phyloP scores from a whole-genome alignment of 2,888 invertebrate genomes.

The Tipula unca region DNA sequence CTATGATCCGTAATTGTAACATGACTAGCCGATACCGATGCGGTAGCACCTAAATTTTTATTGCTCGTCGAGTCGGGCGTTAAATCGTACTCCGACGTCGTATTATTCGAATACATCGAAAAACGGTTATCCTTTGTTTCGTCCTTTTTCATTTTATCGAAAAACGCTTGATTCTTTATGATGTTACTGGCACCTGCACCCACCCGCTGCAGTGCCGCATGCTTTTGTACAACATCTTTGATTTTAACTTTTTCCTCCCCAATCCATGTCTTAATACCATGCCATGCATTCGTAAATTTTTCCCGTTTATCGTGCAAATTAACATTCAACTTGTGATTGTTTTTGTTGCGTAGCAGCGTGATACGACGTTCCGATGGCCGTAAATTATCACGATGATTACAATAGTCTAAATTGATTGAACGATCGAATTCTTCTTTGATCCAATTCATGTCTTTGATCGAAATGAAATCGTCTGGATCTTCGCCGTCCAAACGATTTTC shows the following conservation, averaged over 20 bases:
- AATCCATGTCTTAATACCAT: constrained; percentile 40
- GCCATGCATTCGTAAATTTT: constrained; percentile 40
- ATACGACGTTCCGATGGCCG: constrained; percentile 39
- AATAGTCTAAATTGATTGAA: constrained; percentile 37
- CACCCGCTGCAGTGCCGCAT: constrained; percentile 37
- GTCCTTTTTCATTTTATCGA: constrained; percentile 19
- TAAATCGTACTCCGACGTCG: not conserved
- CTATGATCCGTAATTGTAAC: not conserved
- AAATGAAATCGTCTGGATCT: constrained; percentile 31
- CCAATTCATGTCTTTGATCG: constrained; percentile 42
- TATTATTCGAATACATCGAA: not conserved
- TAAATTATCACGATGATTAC: constrained; percentile 39
- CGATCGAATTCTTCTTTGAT: constrained; percentile 38
- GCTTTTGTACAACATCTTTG: constrained; percentile 39
- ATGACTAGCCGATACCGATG: not conserved
- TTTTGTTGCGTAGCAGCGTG: constrained; percentile 40
- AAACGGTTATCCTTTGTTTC: not conserved
- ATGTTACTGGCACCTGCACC: constrained; percentile 27
- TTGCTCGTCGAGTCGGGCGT: not conserved
- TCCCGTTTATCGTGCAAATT: constrained; percentile 39
- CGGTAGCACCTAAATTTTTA: not conserved
- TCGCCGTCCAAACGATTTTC: constrained; percentile 34
- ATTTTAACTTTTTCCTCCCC: constrained; percentile 38
- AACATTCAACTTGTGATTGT: constrained; percentile 32
- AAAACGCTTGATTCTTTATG: constrained; percentile 20